Evolutionary conservation across 2,113 vertebrate genomes (phyloP), one percentile per base, ranked within the genome.

Genomic region (Rhea americana): DNA sequence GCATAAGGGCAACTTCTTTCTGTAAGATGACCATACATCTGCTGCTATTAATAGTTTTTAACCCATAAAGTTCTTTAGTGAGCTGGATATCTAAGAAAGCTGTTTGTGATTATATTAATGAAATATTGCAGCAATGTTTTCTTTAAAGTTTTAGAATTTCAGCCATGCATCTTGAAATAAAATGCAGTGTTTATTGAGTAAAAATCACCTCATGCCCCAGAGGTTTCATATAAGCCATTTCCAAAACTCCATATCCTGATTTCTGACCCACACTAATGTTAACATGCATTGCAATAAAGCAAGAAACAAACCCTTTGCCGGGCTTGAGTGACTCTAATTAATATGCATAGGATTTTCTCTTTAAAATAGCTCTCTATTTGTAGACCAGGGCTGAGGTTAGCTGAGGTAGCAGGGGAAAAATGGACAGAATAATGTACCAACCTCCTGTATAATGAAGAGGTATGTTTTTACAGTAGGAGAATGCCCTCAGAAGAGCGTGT

Each of bases 401-500:
- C 56, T 9, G 4, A 63, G 90, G 88, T 53, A 78, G 67, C 0
- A 7, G 78, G 61, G 43, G 62, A 58, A 80, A 9, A 47, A 56
- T 35, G 65, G 24, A 15, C 66, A 39, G 85, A 80, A 21, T 19
- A 24, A 47, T 0, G 32, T 72, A 53, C 72, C 0, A 1, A 91
- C 72, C 87, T 75, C 56, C 68, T n/a, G 30, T 9, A 43, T 0
- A 7, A 72, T 16, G 56, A 79, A 37, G 74, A 79, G 83, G 59
- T 53, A 59, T 84, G 71, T 26, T 39, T 24, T 80, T 87, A 25
- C 94, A 87, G 90, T 82, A 85, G 92, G 84, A 88, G 87, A 62
- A 63, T 81, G 71, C 77, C 95, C 78, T 93, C 80, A 7, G 39
- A 90, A 78, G 91, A 91, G 72, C 70, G 26, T 74, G 85, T 67